These are phyloP conservation scores for Ditylenchus weischeri DNA, from an alignment of 2,888 invertebrate genomes.

Conservation along the genomic window DNA sequence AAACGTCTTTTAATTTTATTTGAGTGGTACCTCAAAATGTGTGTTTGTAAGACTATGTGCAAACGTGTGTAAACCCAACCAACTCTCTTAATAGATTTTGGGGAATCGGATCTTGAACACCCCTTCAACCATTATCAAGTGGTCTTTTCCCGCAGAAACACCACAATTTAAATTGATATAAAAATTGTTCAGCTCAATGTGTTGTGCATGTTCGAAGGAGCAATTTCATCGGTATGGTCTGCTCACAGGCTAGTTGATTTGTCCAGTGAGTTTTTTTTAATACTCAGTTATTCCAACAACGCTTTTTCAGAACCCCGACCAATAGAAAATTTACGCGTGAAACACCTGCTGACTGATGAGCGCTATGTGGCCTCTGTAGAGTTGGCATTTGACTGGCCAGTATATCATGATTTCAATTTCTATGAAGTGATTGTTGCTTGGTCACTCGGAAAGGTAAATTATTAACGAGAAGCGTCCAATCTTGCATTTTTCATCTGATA, in stretches of 20 bases:
- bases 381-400: slow-evolving; percentile 47
- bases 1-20: too few relatives aligned
- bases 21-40: too few relatives aligned
- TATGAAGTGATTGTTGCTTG: slow-evolving; percentile 50
- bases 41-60: too few relatives aligned
- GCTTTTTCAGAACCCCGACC: slow-evolving; percentile 44
- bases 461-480: slow-evolving; percentile 3
- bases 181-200: slow-evolving; percentile 33
- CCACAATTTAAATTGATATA: too few relatives aligned
- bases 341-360: slow-evolving; percentile 45
- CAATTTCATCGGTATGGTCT: slow-evolving; percentile 52
- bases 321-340: slow-evolving; percentile 41
- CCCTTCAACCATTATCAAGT: too few relatives aligned
- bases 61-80: too few relatives aligned
- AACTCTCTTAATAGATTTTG: too few relatives aligned
- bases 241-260: slow-evolving; percentile 50
- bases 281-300: slow-evolving; percentile 1
- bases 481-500: too few relatives aligned
- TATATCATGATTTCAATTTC: slow-evolving; percentile 38
- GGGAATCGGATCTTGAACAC: too few relatives aligned
- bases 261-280: slow-evolving; percentile 37
- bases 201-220: slow-evolving; percentile 52
- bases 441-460: slow-evolving; percentile 41
- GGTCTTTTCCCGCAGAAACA: too few relatives aligned
- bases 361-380: slow-evolving; percentile 49